A percentile compares a stretch with the other conserved stretches of the same genome.
These are phyloP conservation scores for Rhinolophus ferrumequinum DNA, from an alignment of 2,113 vertebrate genomes.

Conservation along the genomic window DNA sequence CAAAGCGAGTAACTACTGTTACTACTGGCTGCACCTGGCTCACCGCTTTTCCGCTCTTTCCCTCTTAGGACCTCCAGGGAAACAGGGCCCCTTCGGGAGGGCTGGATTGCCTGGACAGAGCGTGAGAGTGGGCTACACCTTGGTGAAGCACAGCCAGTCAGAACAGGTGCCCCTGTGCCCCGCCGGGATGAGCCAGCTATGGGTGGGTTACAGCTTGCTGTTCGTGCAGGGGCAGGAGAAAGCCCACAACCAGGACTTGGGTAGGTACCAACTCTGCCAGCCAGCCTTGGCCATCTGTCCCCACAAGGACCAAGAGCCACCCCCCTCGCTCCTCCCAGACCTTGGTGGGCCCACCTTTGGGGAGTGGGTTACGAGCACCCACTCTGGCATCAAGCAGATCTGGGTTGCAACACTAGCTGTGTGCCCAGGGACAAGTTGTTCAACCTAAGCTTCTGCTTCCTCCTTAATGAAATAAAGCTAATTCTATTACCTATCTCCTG, in stretches of 20 bases:
- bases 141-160: conserved; percentile 97
- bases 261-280: conserved; percentile 82
- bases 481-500: neutral
- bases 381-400: neutral
- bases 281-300: neutral
- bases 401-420: neutral
- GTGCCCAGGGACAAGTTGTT: neutral
- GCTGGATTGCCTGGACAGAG: conserved; percentile 88
- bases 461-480: neutral
- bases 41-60: neutral
- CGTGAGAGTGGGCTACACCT: conserved; percentile 88
- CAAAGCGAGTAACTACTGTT: neutral
- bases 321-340: neutral
- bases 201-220: conserved; percentile 96
- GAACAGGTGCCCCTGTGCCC: conserved; percentile 93
- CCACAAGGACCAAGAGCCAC: neutral
- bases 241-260: conserved; percentile 97
- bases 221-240: conserved; percentile 98
- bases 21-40: neutral
- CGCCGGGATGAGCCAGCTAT: conserved; percentile 92
- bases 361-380: neutral
- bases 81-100: conserved; percentile 80
- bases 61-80: conserved; percentile 83
- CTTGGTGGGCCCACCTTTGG: neutral
- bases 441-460: neutral